Evolutionary conservation across 2,888 invertebrate genomes (phyloP).

Genomic region (Crepidodera aurea): DNA sequence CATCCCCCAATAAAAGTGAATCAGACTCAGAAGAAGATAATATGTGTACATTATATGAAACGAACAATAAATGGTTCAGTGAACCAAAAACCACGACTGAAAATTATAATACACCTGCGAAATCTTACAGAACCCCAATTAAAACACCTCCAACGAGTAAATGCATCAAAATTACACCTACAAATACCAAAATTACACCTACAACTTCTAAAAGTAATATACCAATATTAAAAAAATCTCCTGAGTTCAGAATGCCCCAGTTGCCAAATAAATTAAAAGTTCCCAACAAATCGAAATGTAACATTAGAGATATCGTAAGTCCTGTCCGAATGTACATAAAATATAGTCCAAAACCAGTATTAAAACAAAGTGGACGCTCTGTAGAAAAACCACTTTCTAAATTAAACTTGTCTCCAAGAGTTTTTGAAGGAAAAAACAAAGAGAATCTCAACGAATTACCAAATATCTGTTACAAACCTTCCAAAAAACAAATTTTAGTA

Average conservation of each 20-base stretch:
- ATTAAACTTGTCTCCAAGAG: neutral
- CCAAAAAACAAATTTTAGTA: conserved; percentile 21
- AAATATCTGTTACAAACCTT: conserved; percentile 21
- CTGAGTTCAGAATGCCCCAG: conserved; percentile 10
- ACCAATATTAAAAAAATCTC: conserved; percentile 10
- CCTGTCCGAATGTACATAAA: conserved; percentile 37
- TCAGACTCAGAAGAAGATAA: neutral
- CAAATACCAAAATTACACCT: no score
- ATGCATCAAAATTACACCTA: no score
- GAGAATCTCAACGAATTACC: neutral
- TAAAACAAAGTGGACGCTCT: conserved; percentile 24
- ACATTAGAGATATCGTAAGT: conserved; percentile 15
- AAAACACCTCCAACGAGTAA: no score
- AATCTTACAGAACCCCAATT: neutral
- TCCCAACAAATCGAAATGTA: no score
- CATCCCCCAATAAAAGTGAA: neutral
- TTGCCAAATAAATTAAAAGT: neutral
- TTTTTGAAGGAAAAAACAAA: neutral
- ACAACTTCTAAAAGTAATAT: conserved; percentile 6
- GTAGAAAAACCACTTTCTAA: neutral
- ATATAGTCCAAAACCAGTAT: conserved; percentile 29
- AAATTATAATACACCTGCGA: no score
- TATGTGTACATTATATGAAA: no score
- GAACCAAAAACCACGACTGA: no score
- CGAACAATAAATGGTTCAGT: no score